Base-by-base conservation (phyloP, 2,113 vertebrate genomes). In the Myiagra hebetior region DNA sequence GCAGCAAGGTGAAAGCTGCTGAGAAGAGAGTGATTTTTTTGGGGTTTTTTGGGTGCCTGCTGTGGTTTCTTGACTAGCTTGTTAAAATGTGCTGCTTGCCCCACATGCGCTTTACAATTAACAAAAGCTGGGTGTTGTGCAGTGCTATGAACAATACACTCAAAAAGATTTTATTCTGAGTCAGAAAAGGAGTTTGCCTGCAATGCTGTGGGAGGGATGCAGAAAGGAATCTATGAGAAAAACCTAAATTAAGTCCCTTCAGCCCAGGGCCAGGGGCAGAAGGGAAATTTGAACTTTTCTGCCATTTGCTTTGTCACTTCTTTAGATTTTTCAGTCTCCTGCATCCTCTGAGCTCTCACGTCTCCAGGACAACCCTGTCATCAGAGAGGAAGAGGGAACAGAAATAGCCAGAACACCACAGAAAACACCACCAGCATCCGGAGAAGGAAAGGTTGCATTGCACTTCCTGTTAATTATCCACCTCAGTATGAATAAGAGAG, bases 141-240 rank as follows among this genome's bases (percentile, higher is more conserved):
- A 42, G 22, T 31, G 26, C 64, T 49, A 47, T 91, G 60, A 94
- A 70, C 72, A 89, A 94, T 53, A 81, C 37, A 75, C 23, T 84
- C 52, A 44, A 77, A 96, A 88, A 87, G 78, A 94, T 64, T 91
- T 83, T 91, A 74, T 81, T 96, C 77, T 94, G 92, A 96, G 93
- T 96, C 92, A 96, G 88, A 93, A 94, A 93, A 93, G 72, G 60
- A 88, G 59, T 78, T 92, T 84, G 42, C 59, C 39, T 88, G 44
- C 6, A 10, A 28, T 64, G 49, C 41, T 0, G 72, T 91, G 73
- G 92, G 92, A 95, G 76, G 44, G 24, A 92, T 74, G 73, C 24
- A 52, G 63, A 83, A 85, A 78, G 22, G 33, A 90, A 86, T 19
- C 55, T 84, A 37, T 47, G 33, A 97, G 49, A 94, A 59, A 91